A percentile compares a stretch with the other conserved stretches of the same genome.
Evolutionary conservation across 1,140 invertebrate genomes (phyloP).

Genomic region (Sinonovacula constricta): DNA sequence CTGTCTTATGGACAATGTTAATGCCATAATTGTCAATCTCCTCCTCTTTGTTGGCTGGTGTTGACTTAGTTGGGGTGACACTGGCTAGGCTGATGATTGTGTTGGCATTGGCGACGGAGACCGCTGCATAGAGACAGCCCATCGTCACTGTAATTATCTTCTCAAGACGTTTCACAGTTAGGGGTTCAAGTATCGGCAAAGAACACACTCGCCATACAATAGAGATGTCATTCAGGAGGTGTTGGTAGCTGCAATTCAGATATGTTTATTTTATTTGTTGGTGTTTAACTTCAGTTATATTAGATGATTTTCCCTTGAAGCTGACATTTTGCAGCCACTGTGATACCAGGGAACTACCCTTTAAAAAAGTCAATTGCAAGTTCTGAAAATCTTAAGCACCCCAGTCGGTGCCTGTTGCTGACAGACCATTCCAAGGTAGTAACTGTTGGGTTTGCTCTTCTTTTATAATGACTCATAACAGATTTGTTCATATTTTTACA

Average conservation of each 20-base stretch:
- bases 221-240: slow-evolving; percentile 89
- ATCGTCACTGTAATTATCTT: slow-evolving; percentile 87
- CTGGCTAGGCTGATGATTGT: slow-evolving; percentile 84
- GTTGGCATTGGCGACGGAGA: slow-evolving; percentile 85
- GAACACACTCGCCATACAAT: slow-evolving; percentile 90
- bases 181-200: slow-evolving; percentile 91
- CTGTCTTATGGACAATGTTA: slow-evolving; percentile 78
- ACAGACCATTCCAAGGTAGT: no score
- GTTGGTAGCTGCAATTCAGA: slow-evolving; percentile 83
- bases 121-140: slow-evolving; percentile 88
- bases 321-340: no score
- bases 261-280: slow-evolving; percentile 9
- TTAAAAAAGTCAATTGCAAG: no score
- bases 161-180: slow-evolving; percentile 88
- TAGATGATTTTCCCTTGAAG: no score
- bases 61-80: slow-evolving; percentile 68
- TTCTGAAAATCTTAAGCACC: no score
- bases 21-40: slow-evolving; percentile 77
- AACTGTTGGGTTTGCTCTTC: no score
- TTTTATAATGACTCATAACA: no score
- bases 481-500: no score
- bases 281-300: no score
- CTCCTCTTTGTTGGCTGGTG: slow-evolving; percentile 80
- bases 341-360: no score
- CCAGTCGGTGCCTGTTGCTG: no score